Conservation (phyloP, 2,113 vertebrate species). For the Crocuta crocuta region DNA sequence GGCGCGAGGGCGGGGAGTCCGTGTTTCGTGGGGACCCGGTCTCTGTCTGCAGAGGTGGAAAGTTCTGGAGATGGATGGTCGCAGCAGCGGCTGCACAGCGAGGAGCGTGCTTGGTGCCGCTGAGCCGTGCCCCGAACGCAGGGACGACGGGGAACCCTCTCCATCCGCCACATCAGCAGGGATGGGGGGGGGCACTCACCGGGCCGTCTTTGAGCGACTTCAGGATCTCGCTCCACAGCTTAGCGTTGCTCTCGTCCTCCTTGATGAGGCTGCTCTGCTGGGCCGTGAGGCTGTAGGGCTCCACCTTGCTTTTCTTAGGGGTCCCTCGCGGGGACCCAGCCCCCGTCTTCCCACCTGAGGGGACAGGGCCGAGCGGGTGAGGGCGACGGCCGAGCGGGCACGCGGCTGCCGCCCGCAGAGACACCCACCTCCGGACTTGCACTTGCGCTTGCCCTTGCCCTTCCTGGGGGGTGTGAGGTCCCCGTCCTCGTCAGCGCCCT, state of each 20-base stretch:
- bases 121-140: rapidly evolving
- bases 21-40: neutral
- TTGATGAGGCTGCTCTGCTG: slow-evolving; percentile 93
- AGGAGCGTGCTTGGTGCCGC: rapidly evolving
- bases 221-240: slow-evolving; percentile 95
- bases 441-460: slow-evolving; percentile 92
- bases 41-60: neutral
- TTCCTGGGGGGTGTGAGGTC: slow-evolving; percentile 88
- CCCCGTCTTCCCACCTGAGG: slow-evolving; percentile 63
- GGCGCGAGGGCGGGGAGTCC: rapidly evolving
- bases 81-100: rapidly evolving
- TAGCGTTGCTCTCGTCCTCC: slow-evolving; percentile 93
- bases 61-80: neutral
- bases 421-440: slow-evolving; percentile 90
- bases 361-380: neutral
- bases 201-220: slow-evolving; percentile 93
- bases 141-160: rapidly evolving
- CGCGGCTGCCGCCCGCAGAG: rapidly evolving
- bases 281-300: slow-evolving; percentile 92
- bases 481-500: slow-evolving; percentile 80
- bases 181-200: slow-evolving; percentile 79
- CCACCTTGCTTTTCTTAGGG: slow-evolving; percentile 94
- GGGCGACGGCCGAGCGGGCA: neutral
- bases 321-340: slow-evolving; percentile 12
- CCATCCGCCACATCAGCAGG: too few relatives aligned